Evolutionary conservation across 2,888 invertebrate genomes (phyloP).

Genomic region (Polydrusus pterygomalis): DNA sequence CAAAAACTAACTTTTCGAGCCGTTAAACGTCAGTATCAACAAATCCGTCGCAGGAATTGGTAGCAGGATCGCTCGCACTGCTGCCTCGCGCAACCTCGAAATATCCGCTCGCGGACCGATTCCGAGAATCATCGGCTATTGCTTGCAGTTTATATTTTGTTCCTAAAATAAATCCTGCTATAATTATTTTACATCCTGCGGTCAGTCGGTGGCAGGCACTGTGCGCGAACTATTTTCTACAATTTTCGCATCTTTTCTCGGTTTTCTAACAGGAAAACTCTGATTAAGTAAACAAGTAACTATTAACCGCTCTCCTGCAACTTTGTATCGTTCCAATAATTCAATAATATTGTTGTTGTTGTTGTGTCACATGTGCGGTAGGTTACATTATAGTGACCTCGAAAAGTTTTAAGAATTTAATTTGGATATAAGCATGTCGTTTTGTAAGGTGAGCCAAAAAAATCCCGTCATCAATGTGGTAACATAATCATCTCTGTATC

Average conservation of each 20-base stretch:
- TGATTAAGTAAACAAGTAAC: constrained; percentile 8
- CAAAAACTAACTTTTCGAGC: constrained; percentile 37
- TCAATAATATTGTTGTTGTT: constrained; percentile 31
- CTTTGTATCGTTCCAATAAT: constrained; percentile 3
- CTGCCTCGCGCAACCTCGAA: constrained; percentile 42
- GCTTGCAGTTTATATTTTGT: constrained; percentile 45
- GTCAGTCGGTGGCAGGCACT: constrained; percentile 44
- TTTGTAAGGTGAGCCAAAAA: constrained; percentile 50
- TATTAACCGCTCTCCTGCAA: constrained; percentile 6
- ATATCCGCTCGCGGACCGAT: constrained; percentile 34
- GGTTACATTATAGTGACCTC: constrained; percentile 42
- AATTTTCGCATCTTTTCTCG: constrained; percentile 1
- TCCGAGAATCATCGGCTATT: constrained; percentile 49
- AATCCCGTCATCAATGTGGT: constrained; percentile 50
- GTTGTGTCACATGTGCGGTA: constrained; percentile 35
- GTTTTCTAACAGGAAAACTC: constrained; percentile 27
- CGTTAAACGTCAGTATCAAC: constrained; percentile 37
- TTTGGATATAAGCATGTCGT: constrained; percentile 50
- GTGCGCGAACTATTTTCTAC: constrained; percentile 22
- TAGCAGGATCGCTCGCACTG: constrained; percentile 2
- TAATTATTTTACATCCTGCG: constrained; percentile 36
- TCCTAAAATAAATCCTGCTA: constrained; percentile 52
- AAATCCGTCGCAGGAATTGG: constrained; percentile 31
- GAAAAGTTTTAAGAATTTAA: constrained; percentile 37
- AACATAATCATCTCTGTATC: constrained; percentile 28